These are phyloP conservation scores for Lithobates pipiens DNA, from an alignment of 2,797 vertebrate genomes.

Conservation along the genomic window DNA sequence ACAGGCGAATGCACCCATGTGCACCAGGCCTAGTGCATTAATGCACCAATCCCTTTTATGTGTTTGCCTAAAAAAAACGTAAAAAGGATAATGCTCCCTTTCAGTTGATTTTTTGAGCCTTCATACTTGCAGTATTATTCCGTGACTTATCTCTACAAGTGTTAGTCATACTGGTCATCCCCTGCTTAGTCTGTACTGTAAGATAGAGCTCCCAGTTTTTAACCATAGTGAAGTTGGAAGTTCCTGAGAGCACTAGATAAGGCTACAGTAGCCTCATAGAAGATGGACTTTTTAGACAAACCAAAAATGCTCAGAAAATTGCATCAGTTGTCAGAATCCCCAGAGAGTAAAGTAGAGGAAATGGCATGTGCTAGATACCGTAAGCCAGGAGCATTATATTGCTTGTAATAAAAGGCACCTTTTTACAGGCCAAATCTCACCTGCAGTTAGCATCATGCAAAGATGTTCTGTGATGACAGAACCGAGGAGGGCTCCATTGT, in stretches of 20 bases:
- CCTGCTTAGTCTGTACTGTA: too few relatives aligned
- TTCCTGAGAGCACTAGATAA: background rate
- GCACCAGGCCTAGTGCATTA: background rate
- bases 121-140: too few relatives aligned
- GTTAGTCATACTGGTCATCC: too few relatives aligned
- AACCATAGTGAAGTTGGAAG: too few relatives aligned
- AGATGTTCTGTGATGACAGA: background rate
- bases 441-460: background rate
- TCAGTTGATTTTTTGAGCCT: too few relatives aligned
- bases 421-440: background rate
- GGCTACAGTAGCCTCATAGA: background rate
- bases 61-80: too few relatives aligned
- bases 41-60: background rate
- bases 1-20: too few relatives aligned
- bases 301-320: background rate
- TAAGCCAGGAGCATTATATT: background rate
- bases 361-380: background rate
- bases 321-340: background rate
- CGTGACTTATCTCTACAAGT: too few relatives aligned
- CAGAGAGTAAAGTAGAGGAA: background rate
- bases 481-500: background rate
- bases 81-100: too few relatives aligned
- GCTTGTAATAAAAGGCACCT: background rate
- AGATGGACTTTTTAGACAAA: background rate
- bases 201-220: too few relatives aligned